Evolutionary conservation across 1,140 invertebrate genomes (phyloP), one percentile per base, ranked within the genome.

Genomic region (Cecropterus lyciades): DNA sequence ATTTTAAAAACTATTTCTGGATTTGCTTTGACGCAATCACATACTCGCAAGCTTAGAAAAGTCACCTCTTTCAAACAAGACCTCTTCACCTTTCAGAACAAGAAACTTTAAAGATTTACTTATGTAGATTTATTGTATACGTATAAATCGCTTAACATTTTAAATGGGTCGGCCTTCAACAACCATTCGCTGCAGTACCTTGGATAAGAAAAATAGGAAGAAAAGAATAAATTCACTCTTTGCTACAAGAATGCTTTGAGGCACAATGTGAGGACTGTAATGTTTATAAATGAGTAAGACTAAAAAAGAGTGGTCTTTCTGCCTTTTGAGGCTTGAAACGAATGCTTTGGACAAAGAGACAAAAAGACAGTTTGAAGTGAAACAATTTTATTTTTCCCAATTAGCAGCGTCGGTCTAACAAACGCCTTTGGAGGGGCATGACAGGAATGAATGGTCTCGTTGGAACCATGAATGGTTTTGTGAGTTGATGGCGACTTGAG

Each of bases 371-470:
- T 51, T 51, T 27, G 15, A 49, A 51, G 46, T 62, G 30, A 13
- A 62, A 49, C 59, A 33, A 48, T 60, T 51, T 51, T 62, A 20
- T 49, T 62, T 62, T 62, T 51, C 30, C 57, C 42, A 62, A 49
- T 62, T 62, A 62, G 57, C 57, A 37, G 45, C 15, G 14, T 33
- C 57, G 30, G 55, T 60, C 53, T 67, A 62, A 63, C 27, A 70
- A 70, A 67, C 49, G 46, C 42, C 46, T 33, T 20, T 62, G 30
- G 46, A 51, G 30, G 10, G 17, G 17, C 13, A 45, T 68, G 56
- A 71, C 63, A 66, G 33, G 62, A 63, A 71, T 74, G 72, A 74
- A 74, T 74, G 72, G 70, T 67, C 57, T 57, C 55, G 49, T 56
- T 49, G 48, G 65, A 63, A 15, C 9, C 51, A 71, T 74, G 69